Evolutionary conservation across 2,888 invertebrate genomes (phyloP).

Genomic region (Temnothorax unifasciatus): DNA sequence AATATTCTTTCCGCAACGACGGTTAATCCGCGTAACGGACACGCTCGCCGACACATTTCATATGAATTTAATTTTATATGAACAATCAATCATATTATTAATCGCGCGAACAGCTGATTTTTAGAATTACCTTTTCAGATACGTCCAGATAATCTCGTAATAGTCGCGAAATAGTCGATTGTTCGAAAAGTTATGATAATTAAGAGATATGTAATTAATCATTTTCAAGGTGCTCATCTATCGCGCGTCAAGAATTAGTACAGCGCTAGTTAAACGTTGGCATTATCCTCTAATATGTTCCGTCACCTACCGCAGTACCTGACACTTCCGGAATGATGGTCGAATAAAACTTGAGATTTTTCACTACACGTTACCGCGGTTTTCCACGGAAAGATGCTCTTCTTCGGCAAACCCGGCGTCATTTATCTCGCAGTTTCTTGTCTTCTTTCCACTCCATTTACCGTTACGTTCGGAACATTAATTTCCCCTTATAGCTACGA

Average conservation of each 20-base stretch:
- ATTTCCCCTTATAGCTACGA: conserved; percentile 79
- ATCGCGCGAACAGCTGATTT: not conserved
- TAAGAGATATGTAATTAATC: not conserved
- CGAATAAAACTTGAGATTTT: conserved; percentile 57
- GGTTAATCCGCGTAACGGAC: not conserved
- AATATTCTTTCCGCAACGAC: conserved; percentile 16
- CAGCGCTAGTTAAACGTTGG: not conserved
- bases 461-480: conserved; percentile 83
- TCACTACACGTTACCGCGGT: conserved; percentile 57
- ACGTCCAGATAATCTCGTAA: not conserved
- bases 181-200: not conserved
- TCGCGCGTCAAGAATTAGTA: not conserved
- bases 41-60: not conserved
- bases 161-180: not conserved
- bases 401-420: conserved; percentile 67
- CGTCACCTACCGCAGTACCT: not conserved
- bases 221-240: not conserved
- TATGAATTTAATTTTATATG: not conserved
- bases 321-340: conserved; percentile 24
- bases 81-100: conserved; percentile 31
- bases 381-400: conserved; percentile 68
- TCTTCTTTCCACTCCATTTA: conserved; percentile 83
- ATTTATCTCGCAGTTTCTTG: conserved; percentile 78
- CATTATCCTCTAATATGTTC: not conserved
- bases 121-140: not conserved